Conservation (phyloP, 2,797 vertebrate genomes). For the Botia kubotai region DNA sequence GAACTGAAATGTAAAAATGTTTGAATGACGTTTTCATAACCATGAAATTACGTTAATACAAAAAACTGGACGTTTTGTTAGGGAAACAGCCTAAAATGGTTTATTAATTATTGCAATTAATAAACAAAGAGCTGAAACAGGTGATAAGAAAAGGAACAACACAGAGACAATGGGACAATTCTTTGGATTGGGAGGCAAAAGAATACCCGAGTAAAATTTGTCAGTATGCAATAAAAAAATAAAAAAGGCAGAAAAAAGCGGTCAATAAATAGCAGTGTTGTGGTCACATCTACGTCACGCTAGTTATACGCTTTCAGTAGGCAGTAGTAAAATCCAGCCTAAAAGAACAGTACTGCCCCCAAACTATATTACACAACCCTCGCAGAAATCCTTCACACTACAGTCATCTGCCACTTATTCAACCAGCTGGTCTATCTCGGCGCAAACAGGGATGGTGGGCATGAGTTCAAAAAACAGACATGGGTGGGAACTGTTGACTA, state of each 20-base stretch:
- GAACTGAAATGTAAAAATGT: no score
- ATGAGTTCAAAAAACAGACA: not conserved
- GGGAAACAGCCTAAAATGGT: no score
- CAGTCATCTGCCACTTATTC: not conserved
- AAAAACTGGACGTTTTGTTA: no score
- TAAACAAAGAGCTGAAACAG: not conserved
- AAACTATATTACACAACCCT: slow-evolving; percentile 21
- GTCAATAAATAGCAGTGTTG: not conserved
- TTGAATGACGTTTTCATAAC: no score
- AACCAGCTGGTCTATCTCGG: not conserved
- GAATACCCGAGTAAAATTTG: not conserved
- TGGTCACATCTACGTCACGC: slow-evolving; percentile 11
- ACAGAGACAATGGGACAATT: not conserved
- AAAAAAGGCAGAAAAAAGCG: not conserved
- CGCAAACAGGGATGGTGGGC: not conserved
- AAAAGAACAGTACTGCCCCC: not conserved
- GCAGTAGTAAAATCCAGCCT: not conserved
- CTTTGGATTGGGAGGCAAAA: not conserved
- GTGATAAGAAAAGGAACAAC: not conserved
- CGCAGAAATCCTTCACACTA: not conserved
- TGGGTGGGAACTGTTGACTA: no score
- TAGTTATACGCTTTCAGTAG: not conserved
- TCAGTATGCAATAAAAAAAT: not conserved
- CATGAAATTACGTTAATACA: no score
- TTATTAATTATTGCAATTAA: not conserved